Evolutionary conservation across 2,113 vertebrate species (phyloP).

Genomic region (Charina bottae): DNA sequence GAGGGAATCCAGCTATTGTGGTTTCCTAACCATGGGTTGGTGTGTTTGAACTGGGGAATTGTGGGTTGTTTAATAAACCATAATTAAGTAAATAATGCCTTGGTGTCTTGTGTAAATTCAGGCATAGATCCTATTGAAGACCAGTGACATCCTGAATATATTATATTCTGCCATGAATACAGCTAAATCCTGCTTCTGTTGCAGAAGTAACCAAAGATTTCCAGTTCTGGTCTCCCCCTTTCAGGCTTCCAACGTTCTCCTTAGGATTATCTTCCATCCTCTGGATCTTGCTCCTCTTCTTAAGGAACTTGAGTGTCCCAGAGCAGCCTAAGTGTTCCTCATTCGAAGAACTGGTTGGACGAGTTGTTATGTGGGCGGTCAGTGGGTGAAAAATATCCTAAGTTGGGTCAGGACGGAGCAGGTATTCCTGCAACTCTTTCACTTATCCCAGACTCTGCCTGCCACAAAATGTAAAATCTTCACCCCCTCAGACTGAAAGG

Average conservation of each 20-base stretch:
- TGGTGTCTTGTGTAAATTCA: neutral
- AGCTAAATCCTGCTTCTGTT: neutral
- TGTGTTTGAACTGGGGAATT: neutral
- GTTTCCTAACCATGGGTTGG: neutral
- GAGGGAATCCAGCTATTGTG: neutral
- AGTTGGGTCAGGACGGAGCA: neutral
- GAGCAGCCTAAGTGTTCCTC: constrained; percentile 3
- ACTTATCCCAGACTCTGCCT: neutral
- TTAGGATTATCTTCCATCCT: neutral
- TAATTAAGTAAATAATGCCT: neutral
- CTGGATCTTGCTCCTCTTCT: neutral
- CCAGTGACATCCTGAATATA: neutral
- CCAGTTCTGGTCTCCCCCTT: neutral
- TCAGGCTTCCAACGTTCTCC: too few relatives aligned
- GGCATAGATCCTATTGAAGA: neutral
- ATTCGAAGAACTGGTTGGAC: neutral
- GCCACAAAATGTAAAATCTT: neutral
- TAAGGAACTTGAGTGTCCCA: neutral
- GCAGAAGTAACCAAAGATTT: neutral
- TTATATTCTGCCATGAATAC: neutral
- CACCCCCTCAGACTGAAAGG: neutral
- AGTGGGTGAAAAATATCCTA: neutral
- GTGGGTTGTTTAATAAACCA: neutral
- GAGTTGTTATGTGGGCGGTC: neutral
- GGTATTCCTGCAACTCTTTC: neutral